Evolutionary conservation across 1,140 invertebrate species (phyloP), one percentile per base, ranked within the genome.

Genomic region (Tribolium castaneum): DNA sequence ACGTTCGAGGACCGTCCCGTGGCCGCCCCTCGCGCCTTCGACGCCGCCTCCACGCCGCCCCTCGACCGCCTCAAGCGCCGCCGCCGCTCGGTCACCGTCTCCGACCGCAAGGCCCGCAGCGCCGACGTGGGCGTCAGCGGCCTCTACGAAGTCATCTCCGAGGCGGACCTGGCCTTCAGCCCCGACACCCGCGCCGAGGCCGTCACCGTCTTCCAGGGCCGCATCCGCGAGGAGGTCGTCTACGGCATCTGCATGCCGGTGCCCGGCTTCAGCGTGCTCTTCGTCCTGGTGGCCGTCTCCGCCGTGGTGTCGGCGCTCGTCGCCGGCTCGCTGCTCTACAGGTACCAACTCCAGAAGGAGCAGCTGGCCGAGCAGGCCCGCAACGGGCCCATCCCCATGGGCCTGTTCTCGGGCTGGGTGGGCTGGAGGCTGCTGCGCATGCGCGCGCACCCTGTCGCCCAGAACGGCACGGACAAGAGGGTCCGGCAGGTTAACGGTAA

Each of bases 191-290:
- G 92, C 45, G 90, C 92, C 12, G 94, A 96, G 86, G 92, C 94
- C 0, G 94, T 96, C 0, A 95, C 94, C 6, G 93, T 95, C 0
- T 96, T 97, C 86, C 93, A 95, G 86, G 96, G 95, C 19, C 90
- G 94, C 83, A 96, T 96, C 85, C 90, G 93, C 39, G 93, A 95
- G 85, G 95, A 96, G 86, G 93, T 97, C 0, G 93, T 97, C 0
- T 97, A 98, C 84, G 96, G 96, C 39, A 95, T 98, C 34, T 98
- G 96, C 82, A 90, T 98, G 87, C 95, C 96, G 0, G 93, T 96
- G 16, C 92, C 95, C 0, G 94, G 95, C 13, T 97, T 98, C 84
- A 95, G 95, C 80, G 92, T 95, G 2, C 89, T 97, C 5, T 97
- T 97, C 86, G 94, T 96, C 25, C 90, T 96, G 9, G 93, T 96